phyloP scores from a whole-genome alignment of 2,113 vertebrate species.

The Poecilia latipinna region DNA sequence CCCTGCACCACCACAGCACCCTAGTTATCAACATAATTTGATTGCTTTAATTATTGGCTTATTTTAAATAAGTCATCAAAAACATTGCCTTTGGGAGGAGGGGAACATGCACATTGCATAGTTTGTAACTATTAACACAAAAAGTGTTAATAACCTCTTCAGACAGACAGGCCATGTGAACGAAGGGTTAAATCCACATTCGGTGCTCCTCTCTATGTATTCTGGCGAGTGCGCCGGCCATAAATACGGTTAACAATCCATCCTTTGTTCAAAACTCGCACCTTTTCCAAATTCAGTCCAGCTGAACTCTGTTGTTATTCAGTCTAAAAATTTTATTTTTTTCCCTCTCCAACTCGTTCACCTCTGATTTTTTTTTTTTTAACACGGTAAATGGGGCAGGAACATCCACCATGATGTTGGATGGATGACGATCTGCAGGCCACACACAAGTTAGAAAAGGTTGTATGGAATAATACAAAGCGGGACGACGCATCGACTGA shows the following conservation, averaged over 20 bases:
- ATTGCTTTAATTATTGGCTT: too few species aligned
- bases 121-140: neutral
- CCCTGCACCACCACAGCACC: too few species aligned
- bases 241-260: neutral
- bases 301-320: neutral
- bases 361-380: neutral
- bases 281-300: neutral
- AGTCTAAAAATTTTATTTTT: neutral
- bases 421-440: neutral
- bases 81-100: too few species aligned
- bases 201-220: neutral
- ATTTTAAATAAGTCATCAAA: too few species aligned
- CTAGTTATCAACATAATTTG: too few species aligned
- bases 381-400: neutral
- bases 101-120: neutral
- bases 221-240: neutral
- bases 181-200: neutral
- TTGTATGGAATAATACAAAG: neutral
- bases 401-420: neutral
- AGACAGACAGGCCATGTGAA: too few species aligned
- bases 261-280: neutral
- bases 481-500: neutral
- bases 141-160: neutral
- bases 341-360: neutral
- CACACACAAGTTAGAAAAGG: neutral